Percentiles rank a stretch among this genome's conserved stretches.
phyloP scores from a whole-genome alignment of 2,888 invertebrate species.

The Drosophila pegasa region DNA sequence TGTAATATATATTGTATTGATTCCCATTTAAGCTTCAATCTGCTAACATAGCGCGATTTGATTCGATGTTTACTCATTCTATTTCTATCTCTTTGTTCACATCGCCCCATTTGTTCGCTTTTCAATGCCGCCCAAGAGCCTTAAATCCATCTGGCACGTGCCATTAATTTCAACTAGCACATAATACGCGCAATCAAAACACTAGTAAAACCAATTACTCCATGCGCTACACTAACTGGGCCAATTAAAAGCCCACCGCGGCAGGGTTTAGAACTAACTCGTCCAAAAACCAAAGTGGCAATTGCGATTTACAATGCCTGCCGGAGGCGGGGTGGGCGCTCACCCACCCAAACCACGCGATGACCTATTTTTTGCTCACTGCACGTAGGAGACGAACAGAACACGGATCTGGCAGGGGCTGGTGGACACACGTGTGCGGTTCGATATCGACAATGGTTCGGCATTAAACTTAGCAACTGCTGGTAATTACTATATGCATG shows the following conservation, averaged over 20 bases:
- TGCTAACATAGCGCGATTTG: background rate
- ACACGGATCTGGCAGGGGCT: background rate
- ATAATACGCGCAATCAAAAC: constrained; percentile 40
- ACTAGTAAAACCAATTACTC: constrained; percentile 56
- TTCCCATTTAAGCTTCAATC: background rate
- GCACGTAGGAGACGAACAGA: constrained; percentile 5
- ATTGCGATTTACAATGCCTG: constrained; percentile 51
- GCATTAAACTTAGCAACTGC: constrained; percentile 26
- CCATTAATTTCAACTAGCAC: constrained; percentile 2
- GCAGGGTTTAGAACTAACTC: constrained; percentile 26
- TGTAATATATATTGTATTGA: background rate
- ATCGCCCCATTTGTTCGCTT: background rate
- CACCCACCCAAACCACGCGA: constrained; percentile 34
- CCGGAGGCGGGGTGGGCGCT: background rate
- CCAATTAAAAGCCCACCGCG: constrained; percentile 56
- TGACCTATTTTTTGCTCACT: constrained; percentile 42
- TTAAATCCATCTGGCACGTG: background rate
- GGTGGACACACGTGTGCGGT: constrained; percentile 27
- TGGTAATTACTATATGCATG: constrained; percentile 55
- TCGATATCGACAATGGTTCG: constrained; percentile 48
- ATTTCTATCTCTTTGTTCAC: background rate
- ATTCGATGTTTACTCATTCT: too few relatives aligned
- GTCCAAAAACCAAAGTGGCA: constrained; percentile 48
- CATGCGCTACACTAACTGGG: constrained; percentile 31
- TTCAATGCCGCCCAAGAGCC: constrained; percentile 3